phyloP scores from a whole-genome alignment of 2,888 invertebrate genomes.

The Cantharis lateralis region DNA sequence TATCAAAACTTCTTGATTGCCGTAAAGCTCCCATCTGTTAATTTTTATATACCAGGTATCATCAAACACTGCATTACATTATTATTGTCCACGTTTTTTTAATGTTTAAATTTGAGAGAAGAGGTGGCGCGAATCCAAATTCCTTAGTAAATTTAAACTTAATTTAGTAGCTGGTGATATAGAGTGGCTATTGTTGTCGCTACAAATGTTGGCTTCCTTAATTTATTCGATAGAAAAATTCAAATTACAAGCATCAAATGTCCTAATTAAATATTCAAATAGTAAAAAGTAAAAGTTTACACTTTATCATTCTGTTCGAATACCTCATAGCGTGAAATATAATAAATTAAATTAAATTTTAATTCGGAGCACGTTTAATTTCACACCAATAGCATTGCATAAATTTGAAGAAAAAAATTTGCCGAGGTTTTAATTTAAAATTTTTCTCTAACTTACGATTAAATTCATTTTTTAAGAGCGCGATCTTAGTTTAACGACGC shows the following conservation, averaged over 20 bases:
- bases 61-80: slow-evolving; percentile 10
- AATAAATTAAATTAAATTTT: not conserved
- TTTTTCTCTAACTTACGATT: not conserved
- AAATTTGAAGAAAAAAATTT: slow-evolving; percentile 1
- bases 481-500: slow-evolving; percentile 15
- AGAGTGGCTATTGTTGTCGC: slow-evolving; percentile 10
- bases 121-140: slow-evolving; percentile 19
- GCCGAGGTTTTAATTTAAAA: slow-evolving; percentile 1
- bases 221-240: not conserved
- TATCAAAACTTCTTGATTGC: slow-evolving; percentile 17
- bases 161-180: slow-evolving; percentile 6
- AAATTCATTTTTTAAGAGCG: slow-evolving; percentile 3
- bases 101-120: slow-evolving; percentile 12
- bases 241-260: not conserved
- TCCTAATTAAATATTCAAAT: not conserved
- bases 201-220: not conserved
- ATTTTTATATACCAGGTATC: not conserved
- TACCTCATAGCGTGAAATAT: not conserved
- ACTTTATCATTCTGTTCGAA: not conserved
- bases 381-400: not conserved
- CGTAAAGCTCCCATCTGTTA: slow-evolving; percentile 17
- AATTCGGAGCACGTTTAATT: not conserved
- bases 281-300: not conserved
- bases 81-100: slow-evolving; percentile 15
- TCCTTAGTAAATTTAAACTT: slow-evolving; percentile 18